Conservation (phyloP, 1,140 invertebrate genomes). For the Drosophila pseudoobscura region DNA sequence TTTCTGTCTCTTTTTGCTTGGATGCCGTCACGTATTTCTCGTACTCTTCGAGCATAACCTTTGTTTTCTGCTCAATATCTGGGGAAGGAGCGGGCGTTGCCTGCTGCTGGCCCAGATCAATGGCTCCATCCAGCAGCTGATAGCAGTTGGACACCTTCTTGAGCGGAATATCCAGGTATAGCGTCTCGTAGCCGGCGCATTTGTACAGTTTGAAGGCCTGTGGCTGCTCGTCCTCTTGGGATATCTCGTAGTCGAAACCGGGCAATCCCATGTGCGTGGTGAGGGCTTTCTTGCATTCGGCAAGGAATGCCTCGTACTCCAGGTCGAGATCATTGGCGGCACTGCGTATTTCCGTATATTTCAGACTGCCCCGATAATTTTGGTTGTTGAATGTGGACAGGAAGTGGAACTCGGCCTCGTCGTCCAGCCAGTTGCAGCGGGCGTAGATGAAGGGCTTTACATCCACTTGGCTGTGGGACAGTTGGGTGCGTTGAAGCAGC, state of each 20-base stretch:
- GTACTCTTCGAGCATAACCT: constrained; percentile 33
- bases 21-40: constrained; percentile 41
- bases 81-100: background rate
- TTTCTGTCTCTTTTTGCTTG: constrained; percentile 24
- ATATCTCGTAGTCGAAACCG: constrained; percentile 60
- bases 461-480: constrained; percentile 54
- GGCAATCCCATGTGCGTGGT: constrained; percentile 53
- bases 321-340: constrained; percentile 50
- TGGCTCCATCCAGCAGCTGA: constrained; percentile 51
- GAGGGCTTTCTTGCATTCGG: constrained; percentile 55
- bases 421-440: constrained; percentile 51
- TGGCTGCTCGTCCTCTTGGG: constrained; percentile 15
- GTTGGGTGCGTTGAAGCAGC: constrained; percentile 50
- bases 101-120: constrained; percentile 31
- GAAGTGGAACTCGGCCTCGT: constrained; percentile 49
- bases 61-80: background rate
- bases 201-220: constrained; percentile 54
- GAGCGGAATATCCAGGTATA: constrained; percentile 52
- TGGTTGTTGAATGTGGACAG: constrained; percentile 35
- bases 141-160: constrained; percentile 44
- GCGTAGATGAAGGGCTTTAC: constrained; percentile 63
- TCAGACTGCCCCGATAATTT: constrained; percentile 40
- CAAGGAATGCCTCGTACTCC: constrained; percentile 32
- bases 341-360: constrained; percentile 43
- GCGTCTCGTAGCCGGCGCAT: constrained; percentile 58